A percentile compares a stretch with the other conserved stretches of the same genome.
Evolutionary conservation across 2,113 vertebrate species (phyloP).

Genomic region (Mesembrinibis cayennensis): DNA sequence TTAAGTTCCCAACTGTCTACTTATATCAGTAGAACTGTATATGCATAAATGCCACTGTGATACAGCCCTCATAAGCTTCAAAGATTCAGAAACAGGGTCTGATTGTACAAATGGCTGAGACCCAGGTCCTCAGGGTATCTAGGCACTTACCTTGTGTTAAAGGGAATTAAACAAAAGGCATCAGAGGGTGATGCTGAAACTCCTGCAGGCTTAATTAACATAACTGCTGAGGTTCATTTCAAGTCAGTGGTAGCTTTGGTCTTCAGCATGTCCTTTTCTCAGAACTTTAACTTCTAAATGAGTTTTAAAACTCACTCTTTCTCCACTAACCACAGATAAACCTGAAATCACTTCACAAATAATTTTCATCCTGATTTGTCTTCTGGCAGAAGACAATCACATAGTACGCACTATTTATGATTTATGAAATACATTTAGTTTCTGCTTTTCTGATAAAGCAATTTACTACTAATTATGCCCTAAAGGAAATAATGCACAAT

Average conservation of each 20-base stretch:
- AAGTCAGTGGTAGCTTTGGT: neutral
- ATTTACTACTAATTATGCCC: neutral
- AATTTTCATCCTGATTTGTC: neutral
- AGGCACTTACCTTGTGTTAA: neutral
- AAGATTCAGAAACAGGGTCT: neutral
- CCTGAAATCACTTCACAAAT: neutral
- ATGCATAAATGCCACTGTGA: neutral
- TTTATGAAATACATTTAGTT: neutral
- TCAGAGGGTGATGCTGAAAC: slow-evolving; percentile 14
- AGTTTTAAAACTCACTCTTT: neutral
- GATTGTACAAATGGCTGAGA: neutral
- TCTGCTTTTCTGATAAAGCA: neutral
- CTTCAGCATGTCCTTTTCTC: neutral
- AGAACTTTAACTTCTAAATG: neutral
- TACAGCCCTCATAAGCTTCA: neutral
- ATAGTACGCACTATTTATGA: neutral
- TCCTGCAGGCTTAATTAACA: slow-evolving; percentile 22
- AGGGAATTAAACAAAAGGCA: slow-evolving; percentile 43
- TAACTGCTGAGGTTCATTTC: slow-evolving; percentile 13
- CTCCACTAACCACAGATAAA: neutral
- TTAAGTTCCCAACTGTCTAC: neutral
- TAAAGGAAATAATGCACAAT: neutral
- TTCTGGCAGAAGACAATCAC: neutral
- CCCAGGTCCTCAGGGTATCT: neutral
- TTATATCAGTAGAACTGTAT: neutral